Conservation (phyloP, 2,888 invertebrate species). For the Cantharis flavilabris region DNA sequence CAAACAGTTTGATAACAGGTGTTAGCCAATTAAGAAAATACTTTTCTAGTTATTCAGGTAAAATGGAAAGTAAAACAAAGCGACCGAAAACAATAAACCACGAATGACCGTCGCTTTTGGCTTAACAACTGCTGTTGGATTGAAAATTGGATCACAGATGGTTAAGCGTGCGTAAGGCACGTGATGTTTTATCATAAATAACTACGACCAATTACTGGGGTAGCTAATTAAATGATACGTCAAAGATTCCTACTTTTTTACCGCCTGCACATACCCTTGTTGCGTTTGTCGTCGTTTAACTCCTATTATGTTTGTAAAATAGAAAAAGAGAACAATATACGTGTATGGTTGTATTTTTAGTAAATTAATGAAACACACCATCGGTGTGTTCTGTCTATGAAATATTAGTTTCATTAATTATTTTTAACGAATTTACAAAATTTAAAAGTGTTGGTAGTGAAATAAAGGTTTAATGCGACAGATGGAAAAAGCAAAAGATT, state of each 20-base stretch:
- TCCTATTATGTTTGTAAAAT: not conserved
- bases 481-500: slow-evolving; percentile 13
- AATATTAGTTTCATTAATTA: slow-evolving; percentile 39
- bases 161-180: slow-evolving; percentile 49
- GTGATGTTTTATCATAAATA: slow-evolving; percentile 48
- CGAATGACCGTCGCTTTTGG: slow-evolving; percentile 31
- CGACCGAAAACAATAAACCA: slow-evolving; percentile 42
- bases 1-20: slow-evolving; percentile 37
- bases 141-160: slow-evolving; percentile 50
- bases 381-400: slow-evolving; percentile 35
- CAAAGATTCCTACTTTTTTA: slow-evolving; percentile 38
- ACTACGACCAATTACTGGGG: slow-evolving; percentile 45
- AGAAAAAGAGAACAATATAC: slow-evolving; percentile 3
- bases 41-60: slow-evolving; percentile 37
- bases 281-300: slow-evolving; percentile 24
- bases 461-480: slow-evolving; percentile 9
- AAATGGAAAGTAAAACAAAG: slow-evolving; percentile 44
- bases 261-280: slow-evolving; percentile 6
- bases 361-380: slow-evolving; percentile 33
- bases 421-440: slow-evolving; percentile 39
- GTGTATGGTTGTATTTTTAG: slow-evolving; percentile 15
- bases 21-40: slow-evolving; percentile 40
- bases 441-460: slow-evolving; percentile 25
- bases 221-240: slow-evolving; percentile 48
- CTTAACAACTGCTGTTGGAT: slow-evolving; percentile 42